Base-by-base conservation (phyloP, 2,888 invertebrate species). In the Notocelia uddmanniana region DNA sequence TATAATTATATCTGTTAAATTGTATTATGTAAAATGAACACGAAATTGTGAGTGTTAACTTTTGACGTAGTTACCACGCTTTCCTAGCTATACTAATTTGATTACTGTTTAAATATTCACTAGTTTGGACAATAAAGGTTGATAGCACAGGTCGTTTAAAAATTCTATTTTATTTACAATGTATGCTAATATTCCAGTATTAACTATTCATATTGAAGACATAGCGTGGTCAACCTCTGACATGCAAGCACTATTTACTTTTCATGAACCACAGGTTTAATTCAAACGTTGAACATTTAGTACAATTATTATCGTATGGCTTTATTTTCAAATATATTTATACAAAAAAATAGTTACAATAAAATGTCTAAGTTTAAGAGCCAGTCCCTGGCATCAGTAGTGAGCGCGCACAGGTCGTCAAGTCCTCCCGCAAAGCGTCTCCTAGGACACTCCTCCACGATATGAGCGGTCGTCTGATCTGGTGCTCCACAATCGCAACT, bases 101-200 rank as follows among this genome's bases (percentile, higher is more conserved):
- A 59, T 34, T n/a, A 26, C 68, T 34, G n/a, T n/a, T 58, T 31
- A 58, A 68, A 21, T 68, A 68, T 58, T 68, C 58, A 68, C 21
- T 18, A 50, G 26, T 52, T 50, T 19, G 37, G 3, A 58, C 69
- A 41, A 23, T 57, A 19, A 23, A 34, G 2, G 23, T 15, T 18
- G 34, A 69, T 48, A 23, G 31, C 55, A n/a, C n/a, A 63, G 62
- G 58, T 58, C 5, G 37, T 48, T 57, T 37, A 26, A 70, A 26
- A 41, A 52, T 57, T 23, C 37, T 37, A 58, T 58, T 69, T 50
- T 64, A 41, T 50, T 64, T 37, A 70, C 50, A 58, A 64, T 63
- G 34, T 34, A 63, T 26, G 50, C 26, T 58, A 58, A 58, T 63
- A 21, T 11, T 19, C 34, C 34, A 37, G 26, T 58, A 34, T 70